Conservation (phyloP, 2,797 vertebrate species). For the Neosilurus hyrtlii region DNA sequence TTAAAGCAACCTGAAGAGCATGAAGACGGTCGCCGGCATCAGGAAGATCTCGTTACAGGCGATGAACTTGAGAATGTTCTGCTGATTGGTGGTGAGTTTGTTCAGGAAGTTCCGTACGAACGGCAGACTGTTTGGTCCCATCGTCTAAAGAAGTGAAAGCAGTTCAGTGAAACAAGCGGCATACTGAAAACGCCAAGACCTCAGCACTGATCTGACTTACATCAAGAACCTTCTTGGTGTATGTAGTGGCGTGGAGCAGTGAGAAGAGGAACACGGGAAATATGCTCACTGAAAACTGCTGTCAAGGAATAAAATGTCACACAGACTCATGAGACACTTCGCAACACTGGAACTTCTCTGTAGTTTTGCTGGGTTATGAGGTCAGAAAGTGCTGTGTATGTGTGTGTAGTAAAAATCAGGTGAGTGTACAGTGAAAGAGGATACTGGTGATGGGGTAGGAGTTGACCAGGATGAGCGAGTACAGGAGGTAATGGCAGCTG, state of each 20-base stretch:
- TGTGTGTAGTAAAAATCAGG: background rate
- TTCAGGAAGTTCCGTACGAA: slow-evolving; percentile 88
- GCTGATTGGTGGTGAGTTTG: slow-evolving; percentile 91
- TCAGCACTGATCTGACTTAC: slow-evolving; percentile 77
- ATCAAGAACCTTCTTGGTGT: slow-evolving; percentile 96
- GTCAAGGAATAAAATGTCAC: slow-evolving; percentile 74
- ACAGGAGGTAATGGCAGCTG: slow-evolving; percentile 97
- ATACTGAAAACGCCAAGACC: background rate
- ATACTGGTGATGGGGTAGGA: slow-evolving; percentile 99
- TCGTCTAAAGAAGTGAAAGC: slow-evolving; percentile 41
- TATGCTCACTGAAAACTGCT: slow-evolving; percentile 87
- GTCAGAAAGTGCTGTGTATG: background rate
- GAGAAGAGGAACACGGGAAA: slow-evolving; percentile 97
- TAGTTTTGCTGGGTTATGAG: background rate
- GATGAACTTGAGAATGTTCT: slow-evolving; percentile 97
- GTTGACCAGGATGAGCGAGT: slow-evolving; percentile 98
- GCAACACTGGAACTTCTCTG: background rate
- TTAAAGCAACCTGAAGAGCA: slow-evolving; percentile 84
- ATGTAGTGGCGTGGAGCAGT: slow-evolving; percentile 93
- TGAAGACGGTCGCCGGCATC: slow-evolving; percentile 97
- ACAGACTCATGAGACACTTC: background rate
- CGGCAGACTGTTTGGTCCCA: slow-evolving; percentile 85
- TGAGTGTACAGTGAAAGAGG: slow-evolving; percentile 66
- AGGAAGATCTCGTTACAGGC: slow-evolving; percentile 98
- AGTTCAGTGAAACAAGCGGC: background rate